Base-by-base conservation (phyloP, 1,140 invertebrate species). In the Orius insidiosus region DNA sequence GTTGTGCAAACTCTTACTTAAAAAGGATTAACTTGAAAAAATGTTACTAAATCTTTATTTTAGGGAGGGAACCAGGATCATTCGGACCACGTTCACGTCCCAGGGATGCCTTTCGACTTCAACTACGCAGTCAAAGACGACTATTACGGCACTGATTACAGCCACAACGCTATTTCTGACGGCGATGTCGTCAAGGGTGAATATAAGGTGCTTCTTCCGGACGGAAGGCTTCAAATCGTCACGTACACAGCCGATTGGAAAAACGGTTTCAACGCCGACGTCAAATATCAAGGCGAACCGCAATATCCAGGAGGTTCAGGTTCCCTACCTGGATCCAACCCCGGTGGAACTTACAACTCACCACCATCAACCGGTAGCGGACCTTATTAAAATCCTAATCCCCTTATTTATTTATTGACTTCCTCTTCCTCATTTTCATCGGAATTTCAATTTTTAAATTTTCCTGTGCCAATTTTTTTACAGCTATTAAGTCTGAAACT, bases 51-150 rank as follows among this genome's bases (percentile, higher is more conserved):
- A 24, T 7, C 24, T 24, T 24, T 24, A 24, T 24, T 24, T 24
- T 24, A 24, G 24, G 24, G 24, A 24, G 24, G 24, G 24, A 24
- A 24, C 24, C 24, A 24, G 7, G 24, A 24, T 24, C 24, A 24
- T 24, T 35, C 45, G 50, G 11, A 68, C 18, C 66, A 71, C 41
- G 68, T 73, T 49, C 80, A 86, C 59, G 78, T 81, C 55, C 80
- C 82, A 1, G 81, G 79, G 36, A 85, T 84, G 77, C 83, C 84
- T 1, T 88, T 80, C 63, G 81, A 86, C 63, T 88, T 87, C 65
- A 76, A 76, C 48, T 88, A 87, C 60, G 73, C 78, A 1, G 84
- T 87, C 10, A 82, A 83, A 59, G 84, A 88, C 53, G 74, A 77
- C 44, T 68, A 76, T 35, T 78, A 67, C 53, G 80, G 80, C 48